Evolutionary conservation across 2,797 vertebrate genomes (phyloP).

Genomic region (Rhynchonycteris naso): DNA sequence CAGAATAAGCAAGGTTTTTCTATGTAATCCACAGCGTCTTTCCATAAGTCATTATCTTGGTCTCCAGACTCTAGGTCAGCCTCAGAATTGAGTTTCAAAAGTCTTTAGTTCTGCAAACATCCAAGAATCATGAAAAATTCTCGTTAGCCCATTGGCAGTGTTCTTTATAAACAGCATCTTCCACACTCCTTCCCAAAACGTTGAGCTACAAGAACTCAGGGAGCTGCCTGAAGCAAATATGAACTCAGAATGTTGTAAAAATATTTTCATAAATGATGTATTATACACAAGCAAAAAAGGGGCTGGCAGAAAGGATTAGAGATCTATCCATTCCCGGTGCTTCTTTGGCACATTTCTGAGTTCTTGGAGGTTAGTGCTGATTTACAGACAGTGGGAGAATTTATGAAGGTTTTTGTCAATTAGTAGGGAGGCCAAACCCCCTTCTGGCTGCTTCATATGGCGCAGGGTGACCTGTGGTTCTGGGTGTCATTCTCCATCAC

Average conservation of each 20-base stretch:
- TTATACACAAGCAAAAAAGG: not conserved
- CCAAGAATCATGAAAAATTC: slow-evolving; percentile 59
- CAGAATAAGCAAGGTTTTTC: not conserved
- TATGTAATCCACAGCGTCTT: slow-evolving; percentile 18
- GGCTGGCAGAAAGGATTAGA: not conserved
- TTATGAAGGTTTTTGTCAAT: slow-evolving; percentile 15
- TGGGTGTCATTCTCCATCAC: not conserved
- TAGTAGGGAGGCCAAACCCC: not conserved
- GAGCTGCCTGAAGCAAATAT: not conserved
- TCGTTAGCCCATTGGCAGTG: slow-evolving; percentile 20
- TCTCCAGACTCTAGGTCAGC: not conserved
- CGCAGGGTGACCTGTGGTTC: not conserved
- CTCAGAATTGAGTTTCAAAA: slow-evolving; percentile 61
- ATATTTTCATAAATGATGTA: no score
- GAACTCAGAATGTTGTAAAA: not conserved
- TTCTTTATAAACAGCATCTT: slow-evolving; percentile 31
- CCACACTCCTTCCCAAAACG: not conserved
- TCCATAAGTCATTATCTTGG: not conserved
- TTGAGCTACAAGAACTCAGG: not conserved
- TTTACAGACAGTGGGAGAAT: slow-evolving; percentile 38
- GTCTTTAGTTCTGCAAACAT: slow-evolving; percentile 21
- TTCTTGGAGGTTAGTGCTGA: slow-evolving; percentile 2
- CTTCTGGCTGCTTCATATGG: not conserved
- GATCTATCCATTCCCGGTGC: not conserved
- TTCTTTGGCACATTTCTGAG: not conserved